Base-by-base conservation (phyloP, 2,113 vertebrate genomes). In the Spea bombifrons region DNA sequence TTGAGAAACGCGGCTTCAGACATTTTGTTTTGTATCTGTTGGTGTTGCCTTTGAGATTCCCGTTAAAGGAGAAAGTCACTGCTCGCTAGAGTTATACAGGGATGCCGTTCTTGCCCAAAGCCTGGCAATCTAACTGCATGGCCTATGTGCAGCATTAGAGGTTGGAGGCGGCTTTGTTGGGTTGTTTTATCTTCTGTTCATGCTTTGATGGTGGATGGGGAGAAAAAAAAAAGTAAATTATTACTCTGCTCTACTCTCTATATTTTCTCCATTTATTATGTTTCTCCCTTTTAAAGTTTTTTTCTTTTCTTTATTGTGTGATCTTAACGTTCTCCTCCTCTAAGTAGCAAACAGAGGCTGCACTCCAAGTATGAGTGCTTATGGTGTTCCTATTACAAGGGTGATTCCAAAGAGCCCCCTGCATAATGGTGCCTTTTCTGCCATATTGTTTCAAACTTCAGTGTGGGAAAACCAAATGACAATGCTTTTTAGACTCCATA, bases 191-290 rank as follows among this genome's bases (percentile, higher is more conserved):
- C 53, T 57, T 79, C 63, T 72, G 16, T 73, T 68, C 46, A 68
- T 80, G 78, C 74, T 80, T 71, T 69, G 57, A 64, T 15, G 59
- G 65, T 73, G 70, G 69, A 65, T 70, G 76, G 65, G 65, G 71
- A 55, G 66, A 50, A 67, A 57, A 70, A 50, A 17, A 43, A 61
- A 57, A 44, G 46, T 80, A 80, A 73, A 80, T 80, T 80, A 80
- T 80, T 80, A 78, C 63, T 65, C 49, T 78, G 17, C 50, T 71
- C 50, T 78, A 50, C 7, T 8, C 5, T 8, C 65, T 12, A 12
- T 78, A 49, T 71, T 49, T 70, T 70, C 50, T 71, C 66, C 50
- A 68, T 76, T n/a, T 61, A 59, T 12, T 59, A 8, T 50, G 8
- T 77, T 65, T 52, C 52, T 64, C 55, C 67, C 12, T 78, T 71